Percentiles rank a stretch among this genome's conserved stretches.
Evolutionary conservation across 2,888 invertebrate genomes (phyloP).

Genomic region (Drosophila falleni): DNA sequence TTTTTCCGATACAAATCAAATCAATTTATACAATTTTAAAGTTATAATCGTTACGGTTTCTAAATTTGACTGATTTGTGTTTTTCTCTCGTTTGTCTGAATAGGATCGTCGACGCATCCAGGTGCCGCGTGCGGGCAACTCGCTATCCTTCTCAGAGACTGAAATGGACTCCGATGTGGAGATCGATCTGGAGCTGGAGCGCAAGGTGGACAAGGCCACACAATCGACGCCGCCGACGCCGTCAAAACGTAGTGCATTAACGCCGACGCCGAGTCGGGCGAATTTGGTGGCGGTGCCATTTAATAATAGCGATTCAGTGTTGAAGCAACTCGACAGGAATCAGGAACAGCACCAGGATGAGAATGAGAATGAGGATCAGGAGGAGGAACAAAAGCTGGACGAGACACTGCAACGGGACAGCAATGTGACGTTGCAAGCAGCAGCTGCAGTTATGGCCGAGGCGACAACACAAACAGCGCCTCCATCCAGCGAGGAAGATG

Average conservation of each 20-base stretch:
- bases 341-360: background rate
- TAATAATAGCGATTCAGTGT: background rate
- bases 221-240: slow-evolving; percentile 66
- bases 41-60: background rate
- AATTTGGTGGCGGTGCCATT: slow-evolving; percentile 12
- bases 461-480: slow-evolving; percentile 39
- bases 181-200: slow-evolving; percentile 79
- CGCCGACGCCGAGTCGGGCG: slow-evolving; percentile 38
- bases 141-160: slow-evolving; percentile 92
- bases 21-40: background rate
- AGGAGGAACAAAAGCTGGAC: background rate
- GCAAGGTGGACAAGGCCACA: slow-evolving; percentile 67
- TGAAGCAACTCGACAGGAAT: background rate
- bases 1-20: too few species aligned
- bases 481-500: slow-evolving; percentile 3
- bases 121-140: slow-evolving; percentile 90
- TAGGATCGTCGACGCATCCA: slow-evolving; percentile 86
- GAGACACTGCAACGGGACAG: slow-evolving; percentile 7
- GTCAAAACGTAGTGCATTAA: slow-evolving; percentile 37
- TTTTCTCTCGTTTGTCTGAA: background rate
- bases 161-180: slow-evolving; percentile 91
- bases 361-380: too few species aligned
- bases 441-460: slow-evolving; percentile 16
- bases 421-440: slow-evolving; percentile 3
- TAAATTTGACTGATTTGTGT: background rate